These are phyloP conservation scores for Schizaphis graminum DNA, from an alignment of 2,888 invertebrate genomes.

Conservation along the genomic window DNA sequence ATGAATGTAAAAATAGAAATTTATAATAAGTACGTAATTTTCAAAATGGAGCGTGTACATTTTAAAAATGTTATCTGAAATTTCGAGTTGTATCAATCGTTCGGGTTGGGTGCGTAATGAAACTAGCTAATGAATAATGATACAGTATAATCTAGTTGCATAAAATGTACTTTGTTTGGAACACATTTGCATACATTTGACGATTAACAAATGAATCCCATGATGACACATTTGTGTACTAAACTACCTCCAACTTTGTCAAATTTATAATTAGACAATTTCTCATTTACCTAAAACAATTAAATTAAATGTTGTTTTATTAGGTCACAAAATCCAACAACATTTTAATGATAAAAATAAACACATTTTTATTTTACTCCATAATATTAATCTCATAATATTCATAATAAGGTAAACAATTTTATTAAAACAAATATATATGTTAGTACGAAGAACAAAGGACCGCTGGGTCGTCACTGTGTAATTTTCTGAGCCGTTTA, in stretches of 20 bases:
- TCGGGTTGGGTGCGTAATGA: fast-evolving
- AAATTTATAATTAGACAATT: neutral
- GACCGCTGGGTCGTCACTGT: too few relatives aligned
- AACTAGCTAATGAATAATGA: neutral
- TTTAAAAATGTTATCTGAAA: neutral
- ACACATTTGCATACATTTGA: neutral
- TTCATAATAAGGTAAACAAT: too few relatives aligned
- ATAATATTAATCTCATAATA: too few relatives aligned
- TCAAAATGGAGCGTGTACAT: neutral
- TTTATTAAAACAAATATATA: too few relatives aligned
- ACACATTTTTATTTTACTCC: too few relatives aligned
- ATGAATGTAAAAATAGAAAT: neutral
- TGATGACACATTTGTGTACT: neutral
- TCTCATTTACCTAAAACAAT: neutral
- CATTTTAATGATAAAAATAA: too few relatives aligned
- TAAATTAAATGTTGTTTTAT: too few relatives aligned
- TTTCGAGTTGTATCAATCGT: neutral
- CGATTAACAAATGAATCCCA: neutral
- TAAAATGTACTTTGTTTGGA: neutral
- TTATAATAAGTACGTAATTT: neutral
- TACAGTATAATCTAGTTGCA: neutral
- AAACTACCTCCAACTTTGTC: neutral
- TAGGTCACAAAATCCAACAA: too few relatives aligned
- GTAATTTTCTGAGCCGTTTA: too few relatives aligned
- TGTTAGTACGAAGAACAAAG: too few relatives aligned